phyloP scores from a whole-genome alignment of 2,113 vertebrate species.

The Sylvia atricapilla region DNA sequence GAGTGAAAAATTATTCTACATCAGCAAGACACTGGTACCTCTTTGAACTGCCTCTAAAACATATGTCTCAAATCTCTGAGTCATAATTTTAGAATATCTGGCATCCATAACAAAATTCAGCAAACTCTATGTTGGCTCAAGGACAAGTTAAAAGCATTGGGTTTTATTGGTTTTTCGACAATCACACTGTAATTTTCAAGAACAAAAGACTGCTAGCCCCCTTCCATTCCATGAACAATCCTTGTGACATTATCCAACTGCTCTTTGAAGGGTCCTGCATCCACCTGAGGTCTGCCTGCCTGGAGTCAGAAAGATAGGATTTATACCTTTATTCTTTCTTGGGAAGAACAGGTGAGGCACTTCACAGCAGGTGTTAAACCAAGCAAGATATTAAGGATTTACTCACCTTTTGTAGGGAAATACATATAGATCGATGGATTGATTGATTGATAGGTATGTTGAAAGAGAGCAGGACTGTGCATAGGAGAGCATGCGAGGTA shows the following conservation, averaged over 20 bases:
- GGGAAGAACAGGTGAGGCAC: neutral
- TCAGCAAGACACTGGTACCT: neutral
- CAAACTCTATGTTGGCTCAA: neutral
- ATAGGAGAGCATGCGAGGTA: neutral
- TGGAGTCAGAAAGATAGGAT: neutral
- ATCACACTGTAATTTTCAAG: neutral
- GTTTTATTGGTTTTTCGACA: neutral
- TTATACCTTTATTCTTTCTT: neutral
- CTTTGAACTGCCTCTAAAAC: neutral
- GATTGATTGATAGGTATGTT: neutral
- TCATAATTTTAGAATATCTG: neutral
- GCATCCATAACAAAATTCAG: neutral
- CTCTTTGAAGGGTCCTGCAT: neutral
- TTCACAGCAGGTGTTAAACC: neutral
- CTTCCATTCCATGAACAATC: neutral
- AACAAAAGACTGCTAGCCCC: neutral
- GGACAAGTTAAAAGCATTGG: neutral
- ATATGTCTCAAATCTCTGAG: neutral
- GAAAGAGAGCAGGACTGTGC: neutral
- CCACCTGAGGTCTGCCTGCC: neutral
- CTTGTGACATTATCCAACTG: neutral
- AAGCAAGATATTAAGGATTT: neutral
- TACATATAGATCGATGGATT: neutral
- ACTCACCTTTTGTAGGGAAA: neutral
- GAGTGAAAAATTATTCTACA: neutral